phyloP scores from a whole-genome alignment of 2,797 vertebrate species.

The Falco rusticolus region DNA sequence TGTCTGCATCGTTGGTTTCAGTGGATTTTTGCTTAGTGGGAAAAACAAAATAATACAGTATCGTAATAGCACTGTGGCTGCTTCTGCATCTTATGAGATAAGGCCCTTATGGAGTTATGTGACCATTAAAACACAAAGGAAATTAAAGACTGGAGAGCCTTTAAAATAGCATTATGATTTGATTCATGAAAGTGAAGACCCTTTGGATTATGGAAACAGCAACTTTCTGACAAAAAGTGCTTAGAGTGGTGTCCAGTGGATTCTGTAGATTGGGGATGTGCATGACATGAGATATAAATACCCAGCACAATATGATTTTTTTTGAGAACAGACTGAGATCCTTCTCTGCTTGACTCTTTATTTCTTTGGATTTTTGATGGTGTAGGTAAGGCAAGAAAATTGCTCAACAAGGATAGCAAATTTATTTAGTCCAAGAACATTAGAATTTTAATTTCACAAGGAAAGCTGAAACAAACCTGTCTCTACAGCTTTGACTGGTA shows the following conservation, averaged over 20 bases:
- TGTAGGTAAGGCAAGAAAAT: background rate
- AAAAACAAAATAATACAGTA: background rate
- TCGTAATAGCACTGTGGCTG: background rate
- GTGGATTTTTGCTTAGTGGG: background rate
- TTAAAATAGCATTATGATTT: background rate
- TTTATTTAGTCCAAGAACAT: background rate
- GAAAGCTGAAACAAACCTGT: background rate
- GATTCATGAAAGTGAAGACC: background rate
- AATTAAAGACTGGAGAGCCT: background rate
- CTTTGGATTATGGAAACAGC: background rate
- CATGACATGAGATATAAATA: background rate
- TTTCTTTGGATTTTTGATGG: background rate
- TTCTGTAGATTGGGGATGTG: background rate
- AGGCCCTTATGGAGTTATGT: background rate
- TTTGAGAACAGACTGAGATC: background rate
- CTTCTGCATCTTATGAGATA: slow-evolving; percentile 15
- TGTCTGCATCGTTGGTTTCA: background rate
- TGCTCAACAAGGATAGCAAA: background rate
- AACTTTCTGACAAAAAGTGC: background rate
- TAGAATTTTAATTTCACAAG: background rate
- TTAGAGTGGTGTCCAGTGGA: background rate
- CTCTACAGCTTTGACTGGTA: background rate
- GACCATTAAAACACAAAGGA: background rate
- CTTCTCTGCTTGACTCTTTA: background rate
- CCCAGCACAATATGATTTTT: background rate